Evolutionary conservation across 2,888 invertebrate species (phyloP), one percentile per base, ranked within the genome.

Genomic region (Troglohyphantes excavatus): DNA sequence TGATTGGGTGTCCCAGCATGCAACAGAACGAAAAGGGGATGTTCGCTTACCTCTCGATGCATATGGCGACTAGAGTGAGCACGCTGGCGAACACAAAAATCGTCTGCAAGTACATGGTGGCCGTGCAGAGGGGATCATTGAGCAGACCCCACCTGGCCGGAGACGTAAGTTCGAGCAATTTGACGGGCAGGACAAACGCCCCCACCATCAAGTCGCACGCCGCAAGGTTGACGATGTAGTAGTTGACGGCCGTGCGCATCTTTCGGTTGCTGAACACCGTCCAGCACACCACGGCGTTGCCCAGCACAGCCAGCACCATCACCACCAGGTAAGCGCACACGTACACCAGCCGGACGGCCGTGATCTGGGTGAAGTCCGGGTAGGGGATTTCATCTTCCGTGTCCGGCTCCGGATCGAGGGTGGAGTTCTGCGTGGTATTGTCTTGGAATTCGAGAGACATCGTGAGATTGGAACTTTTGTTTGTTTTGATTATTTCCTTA

Each of bases 201-300:
- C 94, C 93, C 21, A 94, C 93, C 23, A 94, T 92, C 59, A 94
- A 93, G 91, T 94, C 94, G 59, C 93, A 93, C 6, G 93, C 92
- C 9, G 94, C 94, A 85, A 94, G 91, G 86, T 94, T 94, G 75
- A 94, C 93, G 67, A 94, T 94, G 92, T 94, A 94, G 90, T 93
- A 94, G 92, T 94, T 94, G 67, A 94, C 94, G 6, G 93, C 93
- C 0, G 94, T 94, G 90, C 94, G 94, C 94, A 94, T 94, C 85
- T 93, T 93, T 26, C 93, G 93, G 92, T 94, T 93, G 17, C 93
- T 91, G 92, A 93, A 93, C 2, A 94, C 93, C 0, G 94, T 94
- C 92, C 93, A 93, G 29, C 93, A 93, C 3, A 94, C 94, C 79
- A 94, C 91, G 17, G 93, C 91, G 91, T 94, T 94, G 21, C 94